Percentiles rank a stretch among this genome's conserved stretches.
Evolutionary conservation across 35 echinoderm and acorn worm species (phyloP).

Genomic region (Lytechinus pictus): DNA sequence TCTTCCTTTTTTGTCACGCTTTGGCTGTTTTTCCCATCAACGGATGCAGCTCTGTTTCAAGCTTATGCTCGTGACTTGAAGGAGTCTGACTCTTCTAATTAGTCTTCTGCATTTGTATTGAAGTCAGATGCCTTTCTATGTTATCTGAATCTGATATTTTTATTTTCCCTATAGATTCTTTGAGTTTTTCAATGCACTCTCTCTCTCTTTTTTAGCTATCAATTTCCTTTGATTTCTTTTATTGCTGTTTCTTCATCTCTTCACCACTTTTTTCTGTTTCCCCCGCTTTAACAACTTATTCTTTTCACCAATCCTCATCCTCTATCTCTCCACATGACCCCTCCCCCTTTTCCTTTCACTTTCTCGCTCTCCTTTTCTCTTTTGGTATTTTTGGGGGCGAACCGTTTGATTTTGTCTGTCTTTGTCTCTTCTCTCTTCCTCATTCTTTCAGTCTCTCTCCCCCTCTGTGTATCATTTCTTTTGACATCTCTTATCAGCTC

Average conservation of each 20-base stretch:
- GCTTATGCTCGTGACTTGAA: not conserved
- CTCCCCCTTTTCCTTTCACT: not conserved
- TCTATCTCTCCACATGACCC: no score
- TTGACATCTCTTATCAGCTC: not conserved
- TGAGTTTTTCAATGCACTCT: no score
- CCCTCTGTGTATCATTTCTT: not conserved
- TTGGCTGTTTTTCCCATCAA: not conserved
- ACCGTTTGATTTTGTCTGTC: not conserved
- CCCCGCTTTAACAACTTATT: no score
- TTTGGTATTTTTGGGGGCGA: not conserved
- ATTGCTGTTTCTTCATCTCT: no score
- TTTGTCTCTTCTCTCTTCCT: not conserved
- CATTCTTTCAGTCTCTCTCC: not conserved
- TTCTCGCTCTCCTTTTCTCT: not conserved
- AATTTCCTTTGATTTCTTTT: no score
- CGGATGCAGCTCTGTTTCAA: not conserved
- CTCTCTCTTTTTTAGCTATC: no score
- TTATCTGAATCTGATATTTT: no score
- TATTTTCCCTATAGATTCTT: no score
- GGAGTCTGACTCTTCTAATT: not conserved
- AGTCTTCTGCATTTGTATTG: not conserved
- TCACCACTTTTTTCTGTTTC: no score
- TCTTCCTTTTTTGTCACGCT: slow-evolving; percentile 4
- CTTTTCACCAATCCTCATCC: no score
- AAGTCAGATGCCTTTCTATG: not conserved